These are phyloP conservation scores for Apis mellifera DNA, from an alignment of 1,140 invertebrate species.

Conservation along the genomic window Amel_HAv3.1 CM009938.2:1219501-1220000, in stretches of 20 bases:
- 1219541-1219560: not conserved
- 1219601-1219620: conserved; percentile 21
- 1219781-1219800: conserved; percentile 64
- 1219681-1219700: conserved; percentile 49
- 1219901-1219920: not conserved
- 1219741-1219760: conserved; percentile 52
- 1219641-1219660: not conserved
- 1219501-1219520: not conserved
- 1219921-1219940: not conserved
- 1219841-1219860: not conserved
- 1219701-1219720: conserved; percentile 55
- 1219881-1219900: not conserved
- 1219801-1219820: conserved; percentile 39
- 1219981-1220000: not conserved
- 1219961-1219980: not conserved
- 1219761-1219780: conserved; percentile 27
- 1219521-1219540: not conserved
- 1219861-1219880: not conserved
- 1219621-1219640: conserved; percentile 25
- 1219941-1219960: not conserved
- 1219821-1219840: not conserved
- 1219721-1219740: conserved; percentile 44
- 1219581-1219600: no score
- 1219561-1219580: conserved; percentile 31
- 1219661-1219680: not conserved